Conservation (phyloP, 2,113 vertebrate species). For the Forbesichthys agassizii region DNA sequence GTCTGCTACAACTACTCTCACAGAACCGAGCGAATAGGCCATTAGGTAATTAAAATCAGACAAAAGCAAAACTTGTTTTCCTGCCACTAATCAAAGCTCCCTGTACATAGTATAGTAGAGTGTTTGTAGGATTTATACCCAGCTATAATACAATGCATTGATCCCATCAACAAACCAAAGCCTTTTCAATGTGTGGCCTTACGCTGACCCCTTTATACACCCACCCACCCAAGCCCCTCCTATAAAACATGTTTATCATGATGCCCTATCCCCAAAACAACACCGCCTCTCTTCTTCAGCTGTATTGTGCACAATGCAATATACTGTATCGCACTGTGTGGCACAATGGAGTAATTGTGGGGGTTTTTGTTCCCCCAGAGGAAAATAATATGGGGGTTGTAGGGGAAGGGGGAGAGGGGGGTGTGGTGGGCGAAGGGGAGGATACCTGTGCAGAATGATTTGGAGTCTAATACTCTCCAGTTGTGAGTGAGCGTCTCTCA, state of each 20-base stretch:
- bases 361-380: conserved; percentile 30
- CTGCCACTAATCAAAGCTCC: conserved; percentile 8
- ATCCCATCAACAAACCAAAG: conserved; percentile 35
- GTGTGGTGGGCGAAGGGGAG: no score
- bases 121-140: conserved; percentile 14
- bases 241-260: conserved; percentile 53
- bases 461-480: conserved; percentile 18
- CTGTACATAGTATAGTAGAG: conserved; percentile 36
- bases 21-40: neutral
- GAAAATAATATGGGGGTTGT: conserved; percentile 40
- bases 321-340: conserved; percentile 36
- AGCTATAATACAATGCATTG: conserved; percentile 48
- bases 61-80: neutral
- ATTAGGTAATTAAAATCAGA: neutral
- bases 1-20: neutral
- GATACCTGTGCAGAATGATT: conserved; percentile 42
- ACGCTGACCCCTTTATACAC: conserved; percentile 21
- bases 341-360: conserved; percentile 66
- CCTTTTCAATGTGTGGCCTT: conserved; percentile 45
- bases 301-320: conserved; percentile 65
- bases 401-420: conserved; percentile 3
- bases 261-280: conserved; percentile 51
- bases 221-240: conserved; percentile 9
- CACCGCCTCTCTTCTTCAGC: conserved; percentile 42
- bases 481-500: conserved; percentile 26